Conservation (phyloP, 2,888 invertebrate genomes). For the Piscicola geometra region DNA sequence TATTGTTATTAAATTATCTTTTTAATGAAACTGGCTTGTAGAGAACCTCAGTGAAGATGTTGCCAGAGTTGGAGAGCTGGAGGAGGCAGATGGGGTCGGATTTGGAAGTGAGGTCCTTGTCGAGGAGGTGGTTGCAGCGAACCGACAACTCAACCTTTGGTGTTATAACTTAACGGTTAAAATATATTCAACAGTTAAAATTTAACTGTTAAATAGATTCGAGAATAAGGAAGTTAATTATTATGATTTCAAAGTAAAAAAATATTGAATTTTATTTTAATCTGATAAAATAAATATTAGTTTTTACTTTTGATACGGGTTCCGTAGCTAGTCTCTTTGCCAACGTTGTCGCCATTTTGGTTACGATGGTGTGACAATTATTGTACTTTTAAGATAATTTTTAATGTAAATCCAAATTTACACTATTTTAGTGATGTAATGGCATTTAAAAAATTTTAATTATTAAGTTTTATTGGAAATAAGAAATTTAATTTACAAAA, state of each 20-base stretch:
- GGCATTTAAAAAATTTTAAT: no score
- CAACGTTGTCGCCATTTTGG: conserved; percentile 6
- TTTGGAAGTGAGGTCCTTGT: conserved; percentile 52
- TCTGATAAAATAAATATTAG: no score
- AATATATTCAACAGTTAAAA: neutral
- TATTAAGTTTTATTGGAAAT: no score
- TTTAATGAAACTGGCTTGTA: no score
- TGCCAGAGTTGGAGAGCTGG: conserved; percentile 40
- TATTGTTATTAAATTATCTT: no score
- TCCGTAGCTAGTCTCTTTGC: conserved; percentile 24
- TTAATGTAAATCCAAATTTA: no score
- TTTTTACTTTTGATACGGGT: conserved; percentile 27
- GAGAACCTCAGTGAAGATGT: conserved; percentile 21
- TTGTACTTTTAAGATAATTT: no score
- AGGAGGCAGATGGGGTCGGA: conserved; percentile 54
- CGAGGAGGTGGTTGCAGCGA: conserved; percentile 46
- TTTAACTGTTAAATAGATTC: neutral
- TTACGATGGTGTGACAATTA: no score
- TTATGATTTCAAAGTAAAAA: neutral
- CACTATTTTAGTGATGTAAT: no score
- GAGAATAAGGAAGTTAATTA: neutral
- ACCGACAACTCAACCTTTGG: conserved; percentile 40
- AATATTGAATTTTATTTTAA: neutral
- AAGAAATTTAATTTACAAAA: no score
- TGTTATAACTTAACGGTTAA: neutral